A percentile compares a stretch with the other conserved stretches of the same genome.
Conservation (phyloP, 1,140 invertebrate species). For the Drosophila nigromelanica region DNA sequence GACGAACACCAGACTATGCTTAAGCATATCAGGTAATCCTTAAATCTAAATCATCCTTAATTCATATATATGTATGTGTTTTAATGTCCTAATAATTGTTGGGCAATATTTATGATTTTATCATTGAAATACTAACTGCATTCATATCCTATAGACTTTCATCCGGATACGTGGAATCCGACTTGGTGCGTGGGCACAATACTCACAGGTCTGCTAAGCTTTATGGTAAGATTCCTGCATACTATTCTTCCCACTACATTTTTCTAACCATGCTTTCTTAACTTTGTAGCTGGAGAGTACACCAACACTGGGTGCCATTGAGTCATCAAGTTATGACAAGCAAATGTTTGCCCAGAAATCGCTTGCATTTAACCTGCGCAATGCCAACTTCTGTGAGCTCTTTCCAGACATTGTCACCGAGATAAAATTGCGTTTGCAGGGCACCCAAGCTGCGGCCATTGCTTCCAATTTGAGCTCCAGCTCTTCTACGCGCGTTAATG, state of each 20-base stretch:
- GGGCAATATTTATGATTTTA: neutral
- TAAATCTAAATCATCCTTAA: too few relatives aligned
- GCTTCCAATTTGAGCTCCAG: slow-evolving; percentile 23
- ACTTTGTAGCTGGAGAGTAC: slow-evolving; percentile 90
- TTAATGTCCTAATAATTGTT: neutral
- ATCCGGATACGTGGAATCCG: slow-evolving; percentile 99
- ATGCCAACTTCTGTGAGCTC: slow-evolving; percentile 90
- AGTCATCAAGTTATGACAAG: slow-evolving; percentile 95
- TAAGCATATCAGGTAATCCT: slow-evolving; percentile 91
- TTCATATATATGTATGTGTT: too few relatives aligned
- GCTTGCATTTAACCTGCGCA: slow-evolving; percentile 95
- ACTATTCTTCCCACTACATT: neutral
- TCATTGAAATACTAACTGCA: slow-evolving; percentile 1
- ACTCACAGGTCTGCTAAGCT: slow-evolving; percentile 95
- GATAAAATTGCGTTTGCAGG: slow-evolving; percentile 67
- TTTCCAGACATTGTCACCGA: slow-evolving; percentile 79
- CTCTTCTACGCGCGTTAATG: slow-evolving; percentile 47
- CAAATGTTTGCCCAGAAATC: slow-evolving; percentile 93
- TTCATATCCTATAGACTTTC: slow-evolving; percentile 89
- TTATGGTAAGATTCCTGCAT: slow-evolving; percentile 87
- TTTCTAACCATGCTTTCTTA: neutral
- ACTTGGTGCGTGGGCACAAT: slow-evolving; percentile 99
- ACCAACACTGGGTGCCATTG: slow-evolving; percentile 97
- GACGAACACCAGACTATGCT: slow-evolving; percentile 95
- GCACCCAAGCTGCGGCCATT: slow-evolving; percentile 43